Base-by-base conservation (phyloP, 2,797 vertebrate species). In the Coilia nasus region DNA sequence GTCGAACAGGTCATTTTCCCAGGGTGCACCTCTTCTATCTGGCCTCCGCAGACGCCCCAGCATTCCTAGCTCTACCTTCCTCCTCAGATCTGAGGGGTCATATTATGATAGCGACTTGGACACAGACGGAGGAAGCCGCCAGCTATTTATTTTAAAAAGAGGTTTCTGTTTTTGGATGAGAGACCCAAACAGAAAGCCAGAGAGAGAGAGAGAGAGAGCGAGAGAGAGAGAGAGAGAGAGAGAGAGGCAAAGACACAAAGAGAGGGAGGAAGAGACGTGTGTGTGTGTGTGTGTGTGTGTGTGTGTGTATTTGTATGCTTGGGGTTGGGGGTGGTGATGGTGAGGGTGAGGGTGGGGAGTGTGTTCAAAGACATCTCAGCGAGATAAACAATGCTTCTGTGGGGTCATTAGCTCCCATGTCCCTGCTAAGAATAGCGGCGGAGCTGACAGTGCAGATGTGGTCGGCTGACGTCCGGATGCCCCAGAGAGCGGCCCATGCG, bases 11-110 rank as follows among this genome's bases (percentile, higher is more conserved):
- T 90, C 89, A 89, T 84, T 90, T 91, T 92, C 90, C 89, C 91
- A 91, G 90, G 88, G 87, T 89, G 84, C 84, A 88, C 86, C 64
- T 88, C 87, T 89, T 89, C 90, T 91, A 90, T 92, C 90, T 91
- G 84, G 83, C 86, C 85, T 82, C 83, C 87, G 82, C 88, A 91
- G 90, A 87, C 83, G 41, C 82, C 57, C 62, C 67, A 35, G 47
- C 86, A 85, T 86, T 85, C 84, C 85, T 84, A 85, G 90, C 89
- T 88, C 87, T 88, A 89, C 85, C 88, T 90, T 90, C 89, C 88
- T 90, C 86, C 88, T 81, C 81, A 86, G 84, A 86, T 88, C 83
- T 88, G 88, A 89, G 86, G 86, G 86, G 87, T 88, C 84, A 59
- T 86, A 83, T 89, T 88, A 83, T 88, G 87, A 90, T 86, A 87